Evolutionary conservation across 2,888 invertebrate genomes (phyloP).

Genomic region (Plagodis dolabraria): DNA sequence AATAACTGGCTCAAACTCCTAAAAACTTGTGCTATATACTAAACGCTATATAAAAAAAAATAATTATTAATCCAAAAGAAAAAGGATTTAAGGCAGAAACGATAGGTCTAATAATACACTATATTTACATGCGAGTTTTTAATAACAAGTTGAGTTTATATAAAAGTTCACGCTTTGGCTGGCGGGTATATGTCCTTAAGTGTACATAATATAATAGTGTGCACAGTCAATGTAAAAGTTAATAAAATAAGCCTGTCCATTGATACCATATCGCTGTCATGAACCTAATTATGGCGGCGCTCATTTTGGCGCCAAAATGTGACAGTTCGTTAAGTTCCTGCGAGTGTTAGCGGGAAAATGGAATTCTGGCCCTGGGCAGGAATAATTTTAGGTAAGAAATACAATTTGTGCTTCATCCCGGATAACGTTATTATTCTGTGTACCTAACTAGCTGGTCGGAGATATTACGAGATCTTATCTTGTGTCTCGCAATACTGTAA

Average conservation of each 20-base stretch:
- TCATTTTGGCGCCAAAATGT: constrained; percentile 72
- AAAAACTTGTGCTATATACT: too few species aligned
- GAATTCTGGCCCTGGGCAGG: constrained; percentile 40
- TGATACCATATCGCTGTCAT: constrained; percentile 12
- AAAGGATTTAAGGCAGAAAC: too few species aligned
- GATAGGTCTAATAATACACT: too few species aligned
- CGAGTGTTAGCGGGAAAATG: constrained; percentile 54
- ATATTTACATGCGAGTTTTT: too few species aligned
- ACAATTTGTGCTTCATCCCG: constrained; percentile 35
- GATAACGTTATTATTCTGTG: constrained; percentile 36
- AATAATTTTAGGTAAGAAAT: constrained; percentile 36
- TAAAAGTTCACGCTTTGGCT: too few species aligned
- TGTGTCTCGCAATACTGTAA: neutral
- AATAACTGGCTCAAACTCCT: too few species aligned
- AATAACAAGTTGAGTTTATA: too few species aligned
- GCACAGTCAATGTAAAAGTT: too few species aligned
- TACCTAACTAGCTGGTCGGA: constrained; percentile 18
- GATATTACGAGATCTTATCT: constrained; percentile 9
- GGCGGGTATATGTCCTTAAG: too few species aligned
- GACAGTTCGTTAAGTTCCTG: constrained; percentile 72
- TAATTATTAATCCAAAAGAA: too few species aligned
- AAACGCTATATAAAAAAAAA: too few species aligned
- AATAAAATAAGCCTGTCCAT: neutral
- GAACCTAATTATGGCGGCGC: constrained; percentile 66
- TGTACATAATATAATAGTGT: too few species aligned